phyloP scores from a whole-genome alignment of 2,797 vertebrate genomes.

The Alosa sapidissima region DNA sequence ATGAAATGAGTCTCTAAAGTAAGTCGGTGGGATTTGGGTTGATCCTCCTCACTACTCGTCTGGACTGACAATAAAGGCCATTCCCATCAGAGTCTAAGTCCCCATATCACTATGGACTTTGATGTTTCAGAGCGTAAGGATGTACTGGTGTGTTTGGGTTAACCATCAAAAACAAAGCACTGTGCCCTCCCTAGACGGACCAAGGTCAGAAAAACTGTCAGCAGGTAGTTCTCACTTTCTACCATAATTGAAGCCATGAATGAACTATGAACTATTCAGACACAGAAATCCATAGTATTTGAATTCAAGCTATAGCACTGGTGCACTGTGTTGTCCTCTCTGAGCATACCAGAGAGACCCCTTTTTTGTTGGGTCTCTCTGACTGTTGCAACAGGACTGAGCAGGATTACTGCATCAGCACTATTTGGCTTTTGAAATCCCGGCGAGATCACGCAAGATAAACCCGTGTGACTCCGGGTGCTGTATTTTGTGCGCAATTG shows the following conservation, averaged over 20 bases:
- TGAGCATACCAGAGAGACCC: background rate
- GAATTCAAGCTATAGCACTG: background rate
- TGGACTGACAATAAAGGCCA: background rate
- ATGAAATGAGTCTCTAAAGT: background rate
- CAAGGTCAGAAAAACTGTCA: slow-evolving; percentile 19
- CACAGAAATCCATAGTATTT: background rate
- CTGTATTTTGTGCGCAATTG: slow-evolving; percentile 19
- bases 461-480: background rate
- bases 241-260: slow-evolving; percentile 6
- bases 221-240: slow-evolving; percentile 17
- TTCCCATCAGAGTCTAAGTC: background rate
- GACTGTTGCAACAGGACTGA: background rate
- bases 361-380: background rate
- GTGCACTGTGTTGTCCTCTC: background rate
- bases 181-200: background rate
- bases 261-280: slow-evolving; percentile 12
- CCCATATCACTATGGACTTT: background rate
- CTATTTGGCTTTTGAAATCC: slow-evolving; percentile 15
- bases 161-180: background rate
- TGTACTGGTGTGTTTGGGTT: slow-evolving; percentile 7
- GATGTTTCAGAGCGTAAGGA: slow-evolving; percentile 6
- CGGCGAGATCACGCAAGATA: slow-evolving; percentile 5
- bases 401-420: slow-evolving; percentile 13
- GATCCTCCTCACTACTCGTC: background rate
- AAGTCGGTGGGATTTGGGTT: slow-evolving; percentile 1